A percentile compares a stretch with the other conserved stretches of the same genome.
Conservation (phyloP, 2,888 invertebrate species). For the Pocota personata region DNA sequence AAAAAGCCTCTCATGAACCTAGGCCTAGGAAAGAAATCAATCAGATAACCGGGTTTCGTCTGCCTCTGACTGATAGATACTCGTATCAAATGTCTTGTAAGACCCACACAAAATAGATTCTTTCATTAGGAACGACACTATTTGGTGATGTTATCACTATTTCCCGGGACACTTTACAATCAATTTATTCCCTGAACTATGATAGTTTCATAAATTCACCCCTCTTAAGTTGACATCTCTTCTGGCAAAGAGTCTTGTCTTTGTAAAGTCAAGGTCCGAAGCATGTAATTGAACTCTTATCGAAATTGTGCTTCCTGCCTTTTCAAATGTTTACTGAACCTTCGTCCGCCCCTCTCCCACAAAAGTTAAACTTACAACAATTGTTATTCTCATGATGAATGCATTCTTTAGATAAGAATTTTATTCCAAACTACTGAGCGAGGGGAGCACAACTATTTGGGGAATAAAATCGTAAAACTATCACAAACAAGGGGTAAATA, state of each 20-base stretch:
- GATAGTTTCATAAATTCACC: too few species aligned
- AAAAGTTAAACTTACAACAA: conserved; percentile 24
- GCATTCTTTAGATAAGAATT: conserved; percentile 17
- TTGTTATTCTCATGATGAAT: conserved; percentile 10
- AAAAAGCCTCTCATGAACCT: background rate
- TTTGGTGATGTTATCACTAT: conserved; percentile 48
- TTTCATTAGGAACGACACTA: background rate
- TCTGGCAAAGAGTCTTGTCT: background rate
- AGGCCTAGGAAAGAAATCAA: background rate
- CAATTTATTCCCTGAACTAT: conserved; percentile 38
- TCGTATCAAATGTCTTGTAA: background rate
- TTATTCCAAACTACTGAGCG: background rate
- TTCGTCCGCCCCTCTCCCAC: background rate
- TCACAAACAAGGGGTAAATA: background rate
- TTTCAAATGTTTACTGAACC: background rate
- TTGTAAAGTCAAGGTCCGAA: conserved; percentile 32
- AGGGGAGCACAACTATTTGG: background rate
- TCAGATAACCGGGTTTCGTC: background rate
- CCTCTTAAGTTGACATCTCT: background rate
- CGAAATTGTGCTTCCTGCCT: conserved; percentile 54
- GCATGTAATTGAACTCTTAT: conserved; percentile 61
- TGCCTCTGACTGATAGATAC: background rate
- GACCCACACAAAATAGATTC: background rate
- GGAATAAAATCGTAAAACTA: background rate
- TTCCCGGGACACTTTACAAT: conserved; percentile 12